Evolutionary conservation across 1,140 invertebrate species (phyloP).

Genomic region (Sitobion miscanthi): DNA sequence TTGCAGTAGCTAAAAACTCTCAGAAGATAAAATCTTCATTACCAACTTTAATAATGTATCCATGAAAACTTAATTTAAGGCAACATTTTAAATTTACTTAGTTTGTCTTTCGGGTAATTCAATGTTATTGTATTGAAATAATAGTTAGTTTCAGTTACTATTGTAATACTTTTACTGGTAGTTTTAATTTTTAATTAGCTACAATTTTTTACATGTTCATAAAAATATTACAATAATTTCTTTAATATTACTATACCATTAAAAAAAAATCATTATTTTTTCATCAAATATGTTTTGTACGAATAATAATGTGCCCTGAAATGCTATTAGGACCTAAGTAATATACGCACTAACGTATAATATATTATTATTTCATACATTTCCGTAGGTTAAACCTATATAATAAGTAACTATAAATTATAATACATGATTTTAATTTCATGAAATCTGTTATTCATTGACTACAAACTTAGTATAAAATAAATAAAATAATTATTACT

Average conservation of each 20-base stretch:
- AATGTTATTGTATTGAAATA: background rate
- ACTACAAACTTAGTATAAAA: no score
- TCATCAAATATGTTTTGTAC: background rate
- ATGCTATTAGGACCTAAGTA: background rate
- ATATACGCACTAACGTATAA: background rate
- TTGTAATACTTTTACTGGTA: background rate
- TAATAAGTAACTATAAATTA: background rate
- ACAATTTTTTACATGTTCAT: background rate
- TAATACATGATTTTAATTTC: no score
- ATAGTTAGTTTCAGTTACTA: background rate
- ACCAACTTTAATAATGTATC: background rate
- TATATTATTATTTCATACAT: background rate
- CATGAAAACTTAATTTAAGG: background rate
- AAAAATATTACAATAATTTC: background rate
- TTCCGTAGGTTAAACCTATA: background rate
- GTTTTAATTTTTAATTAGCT: background rate
- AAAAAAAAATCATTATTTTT: background rate
- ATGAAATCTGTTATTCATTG: no score
- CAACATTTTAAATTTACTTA: background rate
- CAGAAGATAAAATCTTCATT: background rate
- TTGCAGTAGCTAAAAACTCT: background rate
- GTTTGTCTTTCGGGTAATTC: background rate
- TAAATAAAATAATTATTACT: no score
- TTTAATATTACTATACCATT: background rate
- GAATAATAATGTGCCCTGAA: background rate